Percentiles rank a stretch among this genome's conserved stretches.
phyloP scores from a whole-genome alignment of 1,140 invertebrate species.

The Olivierus martensii region DNA sequence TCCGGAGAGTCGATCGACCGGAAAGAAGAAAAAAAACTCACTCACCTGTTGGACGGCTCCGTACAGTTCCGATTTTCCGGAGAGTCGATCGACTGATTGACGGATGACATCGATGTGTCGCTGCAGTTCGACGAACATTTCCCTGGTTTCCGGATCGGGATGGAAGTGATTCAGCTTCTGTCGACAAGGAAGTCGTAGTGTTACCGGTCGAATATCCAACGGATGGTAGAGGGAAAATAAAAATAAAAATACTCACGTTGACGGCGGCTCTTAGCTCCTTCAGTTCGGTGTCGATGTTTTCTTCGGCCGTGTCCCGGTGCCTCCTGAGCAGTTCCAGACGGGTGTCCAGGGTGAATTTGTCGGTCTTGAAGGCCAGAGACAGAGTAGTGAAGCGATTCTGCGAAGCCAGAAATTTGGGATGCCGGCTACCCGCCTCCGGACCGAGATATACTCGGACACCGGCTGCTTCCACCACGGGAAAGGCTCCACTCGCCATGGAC shows the following conservation, averaged over 20 bases:
- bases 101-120: slow-evolving; percentile 33
- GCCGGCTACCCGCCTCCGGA: too few species aligned
- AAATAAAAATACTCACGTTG: slow-evolving; percentile 23
- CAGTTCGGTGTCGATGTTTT: slow-evolving; percentile 34
- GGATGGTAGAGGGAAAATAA: too few species aligned
- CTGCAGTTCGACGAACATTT: slow-evolving; percentile 29
- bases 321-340: slow-evolving; percentile 34
- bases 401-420: too few species aligned
- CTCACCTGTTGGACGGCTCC: slow-evolving; percentile 37
- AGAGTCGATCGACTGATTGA: slow-evolving; percentile 30
- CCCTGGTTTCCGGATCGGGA: slow-evolving; percentile 27
- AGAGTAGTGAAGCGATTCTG: slow-evolving; percentile 36
- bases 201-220: too few species aligned
- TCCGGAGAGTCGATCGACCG: slow-evolving; percentile 30
- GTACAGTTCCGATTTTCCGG: slow-evolving; percentile 33
- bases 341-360: slow-evolving; percentile 34
- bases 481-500: too few species aligned
- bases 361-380: slow-evolving; percentile 38
- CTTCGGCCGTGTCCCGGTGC: slow-evolving; percentile 37
- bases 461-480: too few species aligned
- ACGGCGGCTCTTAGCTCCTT: slow-evolving; percentile 28
- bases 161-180: slow-evolving; percentile 28
- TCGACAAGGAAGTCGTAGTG: neutral
- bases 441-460: too few species aligned
- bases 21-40: too few species aligned